Conservation (phyloP, 2,888 invertebrate genomes). For the Corbicula japonica region DNA sequence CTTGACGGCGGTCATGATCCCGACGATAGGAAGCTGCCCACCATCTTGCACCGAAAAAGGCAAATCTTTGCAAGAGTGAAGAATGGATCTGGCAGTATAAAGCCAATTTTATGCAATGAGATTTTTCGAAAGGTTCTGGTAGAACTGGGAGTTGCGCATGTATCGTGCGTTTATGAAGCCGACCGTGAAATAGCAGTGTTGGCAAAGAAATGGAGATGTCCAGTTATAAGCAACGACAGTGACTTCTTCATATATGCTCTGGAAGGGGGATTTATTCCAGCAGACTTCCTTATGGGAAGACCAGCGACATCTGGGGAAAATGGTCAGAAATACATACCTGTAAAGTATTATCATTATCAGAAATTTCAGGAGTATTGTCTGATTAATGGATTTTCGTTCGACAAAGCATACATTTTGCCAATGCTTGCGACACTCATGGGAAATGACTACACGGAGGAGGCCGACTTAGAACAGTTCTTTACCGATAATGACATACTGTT, state of each 20-base stretch:
- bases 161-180: constrained; percentile 94
- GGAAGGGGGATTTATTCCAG: constrained; percentile 91
- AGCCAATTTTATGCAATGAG: constrained; percentile 92
- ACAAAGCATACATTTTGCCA: constrained; percentile 89
- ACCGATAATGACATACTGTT: constrained; percentile 63
- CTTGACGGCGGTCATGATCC: constrained; percentile 83
- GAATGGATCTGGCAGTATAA: constrained; percentile 84
- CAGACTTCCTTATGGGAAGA: constrained; percentile 85
- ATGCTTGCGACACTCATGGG: constrained; percentile 94
- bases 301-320: neutral
- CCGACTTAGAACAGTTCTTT: constrained; percentile 72
- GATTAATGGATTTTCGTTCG: constrained; percentile 86
- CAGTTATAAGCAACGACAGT: constrained; percentile 96
- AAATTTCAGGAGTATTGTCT: constrained; percentile 73
- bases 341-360: constrained; percentile 90
- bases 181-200: constrained; percentile 95
- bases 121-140: constrained; percentile 91
- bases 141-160: constrained; percentile 90
- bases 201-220: constrained; percentile 92
- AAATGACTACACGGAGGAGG: constrained; percentile 92
- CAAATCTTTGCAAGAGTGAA: constrained; percentile 65
- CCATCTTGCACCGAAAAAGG: constrained; percentile 75
- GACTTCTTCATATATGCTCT: constrained; percentile 97
- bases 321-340: constrained; percentile 59
- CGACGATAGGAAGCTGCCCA: constrained; percentile 78